phyloP scores from a whole-genome alignment of 2,888 invertebrate species.

The Parnassius apollo region DNA sequence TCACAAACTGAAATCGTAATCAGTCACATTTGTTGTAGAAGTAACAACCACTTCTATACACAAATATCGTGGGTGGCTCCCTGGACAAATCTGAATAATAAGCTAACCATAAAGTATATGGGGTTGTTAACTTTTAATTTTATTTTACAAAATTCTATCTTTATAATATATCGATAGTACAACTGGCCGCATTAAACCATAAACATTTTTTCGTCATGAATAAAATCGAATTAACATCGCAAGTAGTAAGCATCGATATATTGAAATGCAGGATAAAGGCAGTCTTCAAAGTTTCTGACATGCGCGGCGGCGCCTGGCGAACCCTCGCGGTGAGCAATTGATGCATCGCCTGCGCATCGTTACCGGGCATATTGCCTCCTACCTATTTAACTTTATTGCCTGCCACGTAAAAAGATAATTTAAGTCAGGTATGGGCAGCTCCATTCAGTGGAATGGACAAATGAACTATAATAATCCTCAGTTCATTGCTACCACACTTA shows the following conservation, averaged over 20 bases:
- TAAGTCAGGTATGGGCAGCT: constrained; percentile 24
- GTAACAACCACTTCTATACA: no score
- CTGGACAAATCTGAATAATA: no score
- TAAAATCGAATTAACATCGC: constrained; percentile 28
- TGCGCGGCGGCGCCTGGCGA: constrained; percentile 36
- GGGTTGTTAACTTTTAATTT: no score
- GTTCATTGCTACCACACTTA: constrained; percentile 25
- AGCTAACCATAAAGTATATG: no score
- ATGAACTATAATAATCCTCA: constrained; percentile 27
- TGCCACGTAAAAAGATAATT: constrained; percentile 38
- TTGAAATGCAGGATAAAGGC: constrained; percentile 26
- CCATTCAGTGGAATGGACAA: constrained; percentile 29
- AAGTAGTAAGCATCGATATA: constrained; percentile 29
- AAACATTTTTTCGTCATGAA: constrained; percentile 19
- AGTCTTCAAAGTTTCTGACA: constrained; percentile 22
- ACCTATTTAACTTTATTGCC: constrained; percentile 38
- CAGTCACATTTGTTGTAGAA: no score
- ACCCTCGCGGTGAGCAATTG: constrained; percentile 73
- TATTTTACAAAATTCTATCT: background rate
- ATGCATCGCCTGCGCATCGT: constrained; percentile 67
- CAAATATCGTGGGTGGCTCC: no score
- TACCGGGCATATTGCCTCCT: constrained; percentile 33
- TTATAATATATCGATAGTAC: constrained; percentile 10
- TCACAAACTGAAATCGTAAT: no score
- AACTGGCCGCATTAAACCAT: constrained; percentile 7